phyloP scores from a whole-genome alignment of 2,797 vertebrate species.

The Thunnus albacares region DNA sequence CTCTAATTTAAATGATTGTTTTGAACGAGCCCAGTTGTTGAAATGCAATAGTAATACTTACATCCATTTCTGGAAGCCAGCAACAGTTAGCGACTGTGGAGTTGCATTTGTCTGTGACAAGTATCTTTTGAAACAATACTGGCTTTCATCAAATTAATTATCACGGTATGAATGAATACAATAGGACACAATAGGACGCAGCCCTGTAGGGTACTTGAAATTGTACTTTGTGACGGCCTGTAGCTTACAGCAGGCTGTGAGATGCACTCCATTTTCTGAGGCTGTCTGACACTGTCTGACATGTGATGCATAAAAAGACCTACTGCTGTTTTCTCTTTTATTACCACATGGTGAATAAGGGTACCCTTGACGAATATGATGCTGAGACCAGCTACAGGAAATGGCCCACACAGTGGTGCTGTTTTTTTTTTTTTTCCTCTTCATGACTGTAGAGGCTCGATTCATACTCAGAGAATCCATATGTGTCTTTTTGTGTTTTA shows the following conservation, averaged over 20 bases:
- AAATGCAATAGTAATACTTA: constrained; percentile 12
- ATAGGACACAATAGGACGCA: background rate
- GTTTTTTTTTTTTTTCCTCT: constrained; percentile 3
- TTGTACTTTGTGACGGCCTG: constrained; percentile 35
- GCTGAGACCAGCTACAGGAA: constrained; percentile 63
- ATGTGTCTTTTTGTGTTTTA: constrained; percentile 24
- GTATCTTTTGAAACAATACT: constrained; percentile 18
- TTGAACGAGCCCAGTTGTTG: background rate
- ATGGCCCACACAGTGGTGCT: constrained; percentile 28
- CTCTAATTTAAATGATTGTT: background rate
- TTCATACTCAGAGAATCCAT: constrained; percentile 25
- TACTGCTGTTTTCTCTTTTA: constrained; percentile 65
- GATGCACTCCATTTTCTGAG: constrained; percentile 52
- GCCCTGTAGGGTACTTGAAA: constrained; percentile 25
- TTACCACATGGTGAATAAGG: constrained; percentile 58
- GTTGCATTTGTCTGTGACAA: constrained; percentile 6
- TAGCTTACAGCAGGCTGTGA: constrained; percentile 48
- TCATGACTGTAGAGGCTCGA: constrained; percentile 31
- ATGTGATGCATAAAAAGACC: constrained; percentile 69
- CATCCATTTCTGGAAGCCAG: background rate
- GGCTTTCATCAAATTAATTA: constrained; percentile 48
- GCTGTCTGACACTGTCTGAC: constrained; percentile 61
- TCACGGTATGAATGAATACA: constrained; percentile 20
- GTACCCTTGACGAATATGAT: constrained; percentile 52
- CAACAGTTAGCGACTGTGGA: background rate